Conservation (phyloP, 1,140 invertebrate genomes). For the Gyrodactylus salaris region DNA sequence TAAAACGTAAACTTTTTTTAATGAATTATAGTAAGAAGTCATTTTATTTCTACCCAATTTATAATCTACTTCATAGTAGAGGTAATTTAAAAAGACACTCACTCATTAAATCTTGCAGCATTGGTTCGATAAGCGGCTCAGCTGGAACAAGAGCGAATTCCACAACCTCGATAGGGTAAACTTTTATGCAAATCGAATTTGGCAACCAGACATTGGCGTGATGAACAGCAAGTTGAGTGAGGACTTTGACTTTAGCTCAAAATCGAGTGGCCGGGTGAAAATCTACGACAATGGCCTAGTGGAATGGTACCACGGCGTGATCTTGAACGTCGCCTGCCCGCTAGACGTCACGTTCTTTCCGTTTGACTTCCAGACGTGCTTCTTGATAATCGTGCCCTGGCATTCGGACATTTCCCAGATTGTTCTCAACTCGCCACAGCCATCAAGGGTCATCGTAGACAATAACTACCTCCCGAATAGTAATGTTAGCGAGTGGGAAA, state of each 20-base stretch:
- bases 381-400: not conserved
- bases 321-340: not conserved
- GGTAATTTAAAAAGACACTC: too few species aligned
- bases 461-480: conserved; percentile 1
- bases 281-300: not conserved
- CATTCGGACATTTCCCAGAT: not conserved
- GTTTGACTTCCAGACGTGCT: conserved; percentile 4
- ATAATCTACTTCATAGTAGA: too few species aligned
- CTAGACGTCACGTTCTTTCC: conserved; percentile 1
- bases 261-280: not conserved
- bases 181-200: not conserved
- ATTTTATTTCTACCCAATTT: too few species aligned
- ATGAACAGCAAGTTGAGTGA: conserved; percentile 2
- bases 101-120: too few species aligned
- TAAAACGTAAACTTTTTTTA: too few species aligned
- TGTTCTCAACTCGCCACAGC: not conserved
- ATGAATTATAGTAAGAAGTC: too few species aligned
- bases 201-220: conserved; percentile 1
- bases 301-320: not conserved
- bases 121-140: not conserved
- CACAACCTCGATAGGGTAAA: not conserved
- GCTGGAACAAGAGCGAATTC: not conserved
- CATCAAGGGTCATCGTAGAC: not conserved
- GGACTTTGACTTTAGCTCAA: conserved; percentile 5
- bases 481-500: conserved; percentile 5